Base-by-base conservation (phyloP, 2,888 invertebrate genomes). In the Itoplectis maculator region DNA sequence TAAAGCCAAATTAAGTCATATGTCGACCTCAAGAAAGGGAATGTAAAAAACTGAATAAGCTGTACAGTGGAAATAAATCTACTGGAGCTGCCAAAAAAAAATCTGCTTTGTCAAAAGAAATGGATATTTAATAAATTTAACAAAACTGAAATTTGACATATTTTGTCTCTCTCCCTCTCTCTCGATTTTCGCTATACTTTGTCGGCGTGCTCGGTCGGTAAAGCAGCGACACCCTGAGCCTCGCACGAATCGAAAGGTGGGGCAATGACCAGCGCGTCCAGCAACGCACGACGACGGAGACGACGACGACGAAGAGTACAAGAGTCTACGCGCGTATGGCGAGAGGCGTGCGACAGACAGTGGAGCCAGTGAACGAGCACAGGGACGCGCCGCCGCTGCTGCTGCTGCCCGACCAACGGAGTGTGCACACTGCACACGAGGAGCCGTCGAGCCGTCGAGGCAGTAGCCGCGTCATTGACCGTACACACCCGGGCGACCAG, bases 381-480 rank as follows among this genome's bases (percentile, higher is more conserved):
- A 77, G 70, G 70, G 37, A 70, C 51, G 49, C 63, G 51, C n/a
- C n/a, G n/a, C n/a, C n/a, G n/a, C n/a, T 66, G 65, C 65, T 65
- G n/a, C 65, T 51, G 54, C n/a, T n/a, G n/a, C n/a, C 65, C 65
- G 65, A 61, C 51, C 40, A 66, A 51, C 63, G 29, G 47, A n/a
- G 61, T 69, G 40, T 68, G 37, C 61, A 13, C 56, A n/a, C n/a
- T n/a, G n/a, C 37, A 59, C 13, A 56, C 45, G 74, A 77, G 74
- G 63, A 69, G 75, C 75, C 47, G 54, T 23, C 56, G 66, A 18
- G 65, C 70, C 81, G 29, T 5, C n/a, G n/a, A n/a, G 45, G 81
- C 69, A 51, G 82, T 81, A 77, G 76, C 79, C 79, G 80, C 83
- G 83, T 84, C 86, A 86, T 84, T 86, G 83, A 86, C 83, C 84